Evolutionary conservation across 2,113 vertebrate species (phyloP).

Genomic region (Labrus mixtus): DNA sequence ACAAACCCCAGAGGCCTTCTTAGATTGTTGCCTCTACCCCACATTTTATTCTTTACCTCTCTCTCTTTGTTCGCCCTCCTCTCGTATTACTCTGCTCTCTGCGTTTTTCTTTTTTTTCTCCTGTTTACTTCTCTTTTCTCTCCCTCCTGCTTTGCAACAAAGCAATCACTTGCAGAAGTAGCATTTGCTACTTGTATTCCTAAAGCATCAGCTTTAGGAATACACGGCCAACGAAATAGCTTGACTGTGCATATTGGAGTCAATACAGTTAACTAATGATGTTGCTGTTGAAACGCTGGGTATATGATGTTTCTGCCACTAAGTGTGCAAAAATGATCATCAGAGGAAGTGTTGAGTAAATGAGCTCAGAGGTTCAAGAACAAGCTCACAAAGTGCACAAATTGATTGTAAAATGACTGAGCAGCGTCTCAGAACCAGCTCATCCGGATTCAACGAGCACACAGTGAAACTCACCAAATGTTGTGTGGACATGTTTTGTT

Average conservation of each 20-base stretch:
- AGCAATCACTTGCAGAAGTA: constrained; percentile 17
- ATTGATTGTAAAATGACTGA: constrained; percentile 10
- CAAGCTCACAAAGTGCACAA: constrained; percentile 1
- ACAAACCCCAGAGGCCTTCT: constrained; percentile 26
- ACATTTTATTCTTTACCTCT: constrained; percentile 22
- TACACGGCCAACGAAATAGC: not conserved
- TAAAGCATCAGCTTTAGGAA: not conserved
- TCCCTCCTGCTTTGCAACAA: constrained; percentile 11
- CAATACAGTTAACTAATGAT: constrained; percentile 13
- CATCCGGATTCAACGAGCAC: not conserved
- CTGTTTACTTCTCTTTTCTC: not conserved
- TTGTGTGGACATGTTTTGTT: no score
- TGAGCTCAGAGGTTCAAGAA: constrained; percentile 17
- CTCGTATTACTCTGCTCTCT: constrained; percentile 11
- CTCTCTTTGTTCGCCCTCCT: constrained; percentile 22
- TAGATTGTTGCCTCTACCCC: constrained; percentile 37
- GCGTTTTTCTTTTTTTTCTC: not conserved
- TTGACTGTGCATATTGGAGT: constrained; percentile 25
- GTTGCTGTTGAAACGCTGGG: not conserved
- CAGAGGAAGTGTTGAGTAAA: not conserved
- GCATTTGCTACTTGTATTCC: no score
- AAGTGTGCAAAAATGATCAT: constrained; percentile 15
- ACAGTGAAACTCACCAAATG: not conserved
- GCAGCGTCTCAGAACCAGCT: not conserved
- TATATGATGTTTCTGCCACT: constrained; percentile 17